Evolutionary conservation across 2,113 vertebrate species (phyloP).

Genomic region (Megaceryle maxima): DNA sequence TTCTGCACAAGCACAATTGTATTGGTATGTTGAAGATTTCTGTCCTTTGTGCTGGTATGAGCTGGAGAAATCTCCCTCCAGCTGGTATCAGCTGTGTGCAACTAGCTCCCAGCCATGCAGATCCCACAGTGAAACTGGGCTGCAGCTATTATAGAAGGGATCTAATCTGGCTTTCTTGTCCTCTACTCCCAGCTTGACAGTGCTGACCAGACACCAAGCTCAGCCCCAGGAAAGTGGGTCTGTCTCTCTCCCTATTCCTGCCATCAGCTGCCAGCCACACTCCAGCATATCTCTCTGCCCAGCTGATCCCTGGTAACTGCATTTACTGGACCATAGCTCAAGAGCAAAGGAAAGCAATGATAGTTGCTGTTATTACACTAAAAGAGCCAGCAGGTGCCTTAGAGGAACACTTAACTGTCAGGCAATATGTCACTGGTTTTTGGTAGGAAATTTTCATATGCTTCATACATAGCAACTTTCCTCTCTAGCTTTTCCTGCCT

Average conservation of each 20-base stretch:
- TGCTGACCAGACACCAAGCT: background rate
- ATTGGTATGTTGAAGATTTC: background rate
- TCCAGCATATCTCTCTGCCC: background rate
- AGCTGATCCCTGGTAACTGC: background rate
- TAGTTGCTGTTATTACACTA: background rate
- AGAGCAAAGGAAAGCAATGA: background rate
- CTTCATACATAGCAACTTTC: constrained; percentile 68
- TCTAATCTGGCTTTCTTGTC: background rate
- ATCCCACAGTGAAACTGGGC: background rate
- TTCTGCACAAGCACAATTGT: background rate
- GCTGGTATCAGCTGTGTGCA: background rate
- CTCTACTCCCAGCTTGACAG: background rate
- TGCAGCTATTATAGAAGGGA: background rate
- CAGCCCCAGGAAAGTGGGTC: background rate
- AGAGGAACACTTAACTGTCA: constrained; percentile 63
- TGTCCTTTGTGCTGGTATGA: background rate
- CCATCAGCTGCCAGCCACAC: background rate
- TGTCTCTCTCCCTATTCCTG: background rate
- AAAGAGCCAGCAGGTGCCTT: background rate
- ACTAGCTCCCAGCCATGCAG: background rate
- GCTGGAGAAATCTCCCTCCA: background rate
- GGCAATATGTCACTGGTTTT: constrained; percentile 75
- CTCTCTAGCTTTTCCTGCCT: constrained; percentile 73
- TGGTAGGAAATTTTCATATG: constrained; percentile 75
- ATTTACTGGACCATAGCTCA: background rate